Base-by-base conservation (phyloP, 2,113 vertebrate species). In the Xenopus laevis region DNA sequence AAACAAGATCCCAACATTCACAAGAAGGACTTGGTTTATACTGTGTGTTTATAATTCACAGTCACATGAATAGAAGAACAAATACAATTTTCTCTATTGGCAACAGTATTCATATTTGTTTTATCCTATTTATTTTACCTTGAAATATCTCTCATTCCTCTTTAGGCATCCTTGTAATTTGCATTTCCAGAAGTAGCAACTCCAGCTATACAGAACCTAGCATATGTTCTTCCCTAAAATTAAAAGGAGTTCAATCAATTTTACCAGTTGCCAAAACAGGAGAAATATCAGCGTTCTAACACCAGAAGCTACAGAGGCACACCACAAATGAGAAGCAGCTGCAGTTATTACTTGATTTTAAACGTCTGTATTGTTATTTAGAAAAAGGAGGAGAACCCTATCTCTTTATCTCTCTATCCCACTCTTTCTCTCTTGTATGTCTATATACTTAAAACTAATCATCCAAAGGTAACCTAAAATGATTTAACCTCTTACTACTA, bases 131-230 rank as follows among this genome's bases (percentile, higher is more conserved):
- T 72, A 61, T 21, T 2, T 55, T 74, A 77, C 73, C 68, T 79
- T 70, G 63, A 81, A 81, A 76, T 9, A 81, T 65, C 63, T 68
- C 59, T 63, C 65, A 40, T 4, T 78, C 71, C 64, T 71, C 67
- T 47, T 72, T 66, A 72, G 63, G 45, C 23, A 27, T 52, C 66
- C 33, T 13, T 33, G 59, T 60, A 61, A 70, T 60, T n/a, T 58
- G 20, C 20, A 72, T 78, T 46, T 76, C 73, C 8, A 6, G 15
- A 71, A 81, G 71, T 11, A 75, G 67, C 1, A 7, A 62, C 15
- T 75, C 65, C 73, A 75, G 58, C 74, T 67, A 45, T 33, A 71
- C 0, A 55, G 77, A 70, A 77, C 68, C 71, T 69, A 62, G 61
- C 70, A 82, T 84, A 71, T 18, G 23, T 61, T 0, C 3, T 71